These are phyloP conservation scores for Anastrepha obliqua DNA, from an alignment of 1,140 invertebrate species.

Conservation along the genomic window DNA sequence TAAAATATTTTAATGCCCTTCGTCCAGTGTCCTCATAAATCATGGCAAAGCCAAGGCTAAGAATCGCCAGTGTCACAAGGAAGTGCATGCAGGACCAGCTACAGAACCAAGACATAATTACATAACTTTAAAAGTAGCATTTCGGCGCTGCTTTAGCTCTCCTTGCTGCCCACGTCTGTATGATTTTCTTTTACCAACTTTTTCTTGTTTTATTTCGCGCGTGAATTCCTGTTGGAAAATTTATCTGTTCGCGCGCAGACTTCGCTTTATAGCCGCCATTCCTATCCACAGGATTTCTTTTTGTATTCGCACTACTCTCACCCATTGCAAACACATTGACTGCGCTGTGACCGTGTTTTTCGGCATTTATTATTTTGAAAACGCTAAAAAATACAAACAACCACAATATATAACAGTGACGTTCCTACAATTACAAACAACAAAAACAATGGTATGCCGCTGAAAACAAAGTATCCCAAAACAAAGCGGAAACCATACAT, in stretches of 20 bases:
- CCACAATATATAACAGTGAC: too few relatives aligned
- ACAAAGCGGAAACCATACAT: not conserved
- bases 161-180: not conserved
- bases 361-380: not conserved
- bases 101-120: not conserved
- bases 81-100: not conserved
- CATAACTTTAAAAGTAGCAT: constrained; percentile 2
- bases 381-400: not conserved
- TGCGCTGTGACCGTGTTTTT: not conserved
- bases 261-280: not conserved
- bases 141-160: not conserved
- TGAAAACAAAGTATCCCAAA: not conserved
- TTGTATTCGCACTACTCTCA: not conserved
- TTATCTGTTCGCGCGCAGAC: not conserved
- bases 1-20: constrained; percentile 10
- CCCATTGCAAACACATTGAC: not conserved
- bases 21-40: not conserved
- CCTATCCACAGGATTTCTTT: not conserved
- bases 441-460: not conserved
- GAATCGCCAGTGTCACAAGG: not conserved
- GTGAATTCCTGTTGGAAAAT: not conserved
- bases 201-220: not conserved
- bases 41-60: not conserved
- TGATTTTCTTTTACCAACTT: not conserved
- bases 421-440: not conserved